These are phyloP conservation scores for Microcebus griseorufus DNA, from an alignment of 2,113 vertebrate species.

Conservation along the genomic window DNA sequence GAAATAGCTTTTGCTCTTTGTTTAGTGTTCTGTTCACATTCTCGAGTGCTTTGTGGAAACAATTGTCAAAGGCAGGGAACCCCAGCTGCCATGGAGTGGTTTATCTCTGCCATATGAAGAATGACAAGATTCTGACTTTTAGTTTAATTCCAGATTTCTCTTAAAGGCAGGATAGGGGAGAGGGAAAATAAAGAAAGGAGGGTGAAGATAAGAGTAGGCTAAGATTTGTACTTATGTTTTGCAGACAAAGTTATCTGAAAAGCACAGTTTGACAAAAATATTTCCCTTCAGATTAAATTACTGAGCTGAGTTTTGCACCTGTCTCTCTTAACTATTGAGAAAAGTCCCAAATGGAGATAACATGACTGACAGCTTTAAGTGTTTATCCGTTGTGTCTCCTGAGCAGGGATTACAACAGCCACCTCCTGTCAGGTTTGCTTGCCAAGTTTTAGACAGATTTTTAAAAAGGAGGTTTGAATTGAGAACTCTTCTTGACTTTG, in stretches of 20 bases:
- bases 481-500: conserved; percentile 23
- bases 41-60: background rate
- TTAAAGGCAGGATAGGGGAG: background rate
- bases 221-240: background rate
- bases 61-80: background rate
- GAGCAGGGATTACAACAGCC: conserved; percentile 39
- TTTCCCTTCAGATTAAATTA: conserved; percentile 53
- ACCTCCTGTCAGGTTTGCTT: background rate
- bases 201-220: background rate
- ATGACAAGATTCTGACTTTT: background rate
- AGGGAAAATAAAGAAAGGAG: background rate
- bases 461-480: conserved; percentile 10
- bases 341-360: conserved; percentile 24
- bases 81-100: background rate
- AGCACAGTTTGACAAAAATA: background rate
- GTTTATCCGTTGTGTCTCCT: conserved; percentile 43
- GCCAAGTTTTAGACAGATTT: background rate
- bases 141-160: background rate
- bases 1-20: background rate
- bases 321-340: conserved; percentile 26
- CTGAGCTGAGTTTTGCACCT: conserved; percentile 10
- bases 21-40: background rate
- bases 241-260: background rate
- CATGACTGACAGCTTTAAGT: conserved; percentile 37
- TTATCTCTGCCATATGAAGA: background rate